A percentile compares a stretch with the other conserved stretches of the same genome.
Conservation (phyloP, 2,888 invertebrate species). For the Spialia ferax region DNA sequence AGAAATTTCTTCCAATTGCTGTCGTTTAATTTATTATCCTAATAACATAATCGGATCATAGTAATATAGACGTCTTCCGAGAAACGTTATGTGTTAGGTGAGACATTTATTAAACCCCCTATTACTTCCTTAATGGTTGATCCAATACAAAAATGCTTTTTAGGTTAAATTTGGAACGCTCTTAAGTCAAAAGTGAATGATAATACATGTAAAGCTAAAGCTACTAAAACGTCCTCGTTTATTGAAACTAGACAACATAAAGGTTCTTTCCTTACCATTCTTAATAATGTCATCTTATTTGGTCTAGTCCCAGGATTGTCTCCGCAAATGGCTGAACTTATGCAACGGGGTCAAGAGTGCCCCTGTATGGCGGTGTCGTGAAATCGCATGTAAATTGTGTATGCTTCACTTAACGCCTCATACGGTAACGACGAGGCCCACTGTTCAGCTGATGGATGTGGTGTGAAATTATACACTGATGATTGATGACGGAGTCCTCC, state of each 20-base stretch:
- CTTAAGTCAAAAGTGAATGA: no score
- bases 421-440: conserved; percentile 2
- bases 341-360: conserved; percentile 67
- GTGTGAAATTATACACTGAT: not conserved
- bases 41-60: no score
- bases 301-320: conserved; percentile 30
- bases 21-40: no score
- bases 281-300: conserved; percentile 16
- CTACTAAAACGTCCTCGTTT: not conserved
- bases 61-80: no score
- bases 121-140: not conserved
- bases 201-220: not conserved
- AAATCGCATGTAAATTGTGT: conserved; percentile 69
- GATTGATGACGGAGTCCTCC: no score
- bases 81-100: no score
- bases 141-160: no score
- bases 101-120: no score
- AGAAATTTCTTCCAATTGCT: no score
- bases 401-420: conserved; percentile 50
- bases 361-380: conserved; percentile 62
- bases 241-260: not conserved
- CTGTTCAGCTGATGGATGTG: not conserved
- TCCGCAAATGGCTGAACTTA: conserved; percentile 47
- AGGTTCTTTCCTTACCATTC: not conserved
- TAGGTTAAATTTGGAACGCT: no score